Base-by-base conservation (phyloP, 2,113 vertebrate genomes). In the Muntiacus reevesi region DNA sequence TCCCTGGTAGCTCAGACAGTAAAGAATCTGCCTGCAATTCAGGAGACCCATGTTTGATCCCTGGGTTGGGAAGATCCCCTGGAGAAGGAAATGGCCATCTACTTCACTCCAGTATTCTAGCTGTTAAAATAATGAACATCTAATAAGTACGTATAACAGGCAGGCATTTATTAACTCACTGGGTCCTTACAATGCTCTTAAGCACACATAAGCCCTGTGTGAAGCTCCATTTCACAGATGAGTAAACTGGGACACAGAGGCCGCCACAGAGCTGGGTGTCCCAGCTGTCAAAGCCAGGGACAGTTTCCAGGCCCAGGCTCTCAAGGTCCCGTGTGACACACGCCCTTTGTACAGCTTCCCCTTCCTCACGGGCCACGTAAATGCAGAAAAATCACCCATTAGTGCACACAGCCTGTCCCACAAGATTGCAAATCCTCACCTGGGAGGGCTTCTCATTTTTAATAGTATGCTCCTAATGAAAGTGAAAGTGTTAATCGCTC, bases 261-360 rank as follows among this genome's bases (percentile, higher is more conserved):
- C 43, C 17, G 11, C 27, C 16, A 25, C 60, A 52, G 50, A 83
- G 16, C 47, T 36, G 2, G 6, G 47, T n/a, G 2, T 50, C 47
- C 54, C 23, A 21, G 85, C 27, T n/a, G 10, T 43, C 27, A 27
- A 33, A 83, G 78, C 25, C 84, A 52, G 33, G 11, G 36, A 6
- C 17, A 57, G 25, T 25, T 25, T 62, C 33, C 12, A 40, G 11
- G 6, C 64, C 13, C 19, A 23, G 55, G 17, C 45, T 23, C 36
- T 57, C 25, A n/a, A 15, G 45, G 25, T 40, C 62, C 62, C 2
- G 0, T 2, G 1, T 57, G 57, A 36, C 3, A n/a, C 2, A 10
- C 11, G 40, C 33, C 23, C 9, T 47, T 13, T n/a, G 8, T 36
- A 3, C 36, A 45, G 27, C 45, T 76, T 76, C 16, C 62, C 54